Conservation (phyloP, 1,140 invertebrate species). For the Tetranychus urticae region DNA sequence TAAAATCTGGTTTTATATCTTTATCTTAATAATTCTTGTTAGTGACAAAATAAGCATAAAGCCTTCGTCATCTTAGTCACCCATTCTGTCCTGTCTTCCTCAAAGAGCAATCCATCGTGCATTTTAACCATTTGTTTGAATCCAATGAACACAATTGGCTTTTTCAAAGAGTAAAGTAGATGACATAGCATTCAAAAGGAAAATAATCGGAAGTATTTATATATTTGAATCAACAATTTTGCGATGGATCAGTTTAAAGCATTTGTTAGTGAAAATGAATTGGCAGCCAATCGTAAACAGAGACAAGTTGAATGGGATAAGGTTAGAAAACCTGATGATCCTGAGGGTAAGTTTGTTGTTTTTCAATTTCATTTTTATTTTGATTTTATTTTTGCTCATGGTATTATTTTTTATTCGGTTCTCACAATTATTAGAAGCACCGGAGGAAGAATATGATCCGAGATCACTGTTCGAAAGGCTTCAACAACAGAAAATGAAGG, state of each 20-base stretch:
- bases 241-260: background rate
- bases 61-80: no score
- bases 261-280: constrained; percentile 59
- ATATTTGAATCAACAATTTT: no score
- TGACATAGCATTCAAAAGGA: no score
- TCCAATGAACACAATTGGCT: no score
- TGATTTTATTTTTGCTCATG: constrained; percentile 4
- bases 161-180: no score
- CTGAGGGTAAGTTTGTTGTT: constrained; percentile 37
- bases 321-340: constrained; percentile 61
- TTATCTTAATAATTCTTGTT: no score
- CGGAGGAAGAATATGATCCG: constrained; percentile 50
- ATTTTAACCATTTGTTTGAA: no score
- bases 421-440: constrained; percentile 35
- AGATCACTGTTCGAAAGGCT: constrained; percentile 64
- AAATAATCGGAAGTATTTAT: no score
- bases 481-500: constrained; percentile 69
- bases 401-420: constrained; percentile 1
- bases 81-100: no score
- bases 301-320: constrained; percentile 86
- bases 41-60: no score
- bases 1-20: no score
- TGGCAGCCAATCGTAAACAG: constrained; percentile 44
- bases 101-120: no score
- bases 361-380: constrained; percentile 1